A percentile compares a stretch with the other conserved stretches of the same genome.
phyloP scores from a whole-genome alignment of 2,797 vertebrate species.

The Halcyon leucocephala region DNA sequence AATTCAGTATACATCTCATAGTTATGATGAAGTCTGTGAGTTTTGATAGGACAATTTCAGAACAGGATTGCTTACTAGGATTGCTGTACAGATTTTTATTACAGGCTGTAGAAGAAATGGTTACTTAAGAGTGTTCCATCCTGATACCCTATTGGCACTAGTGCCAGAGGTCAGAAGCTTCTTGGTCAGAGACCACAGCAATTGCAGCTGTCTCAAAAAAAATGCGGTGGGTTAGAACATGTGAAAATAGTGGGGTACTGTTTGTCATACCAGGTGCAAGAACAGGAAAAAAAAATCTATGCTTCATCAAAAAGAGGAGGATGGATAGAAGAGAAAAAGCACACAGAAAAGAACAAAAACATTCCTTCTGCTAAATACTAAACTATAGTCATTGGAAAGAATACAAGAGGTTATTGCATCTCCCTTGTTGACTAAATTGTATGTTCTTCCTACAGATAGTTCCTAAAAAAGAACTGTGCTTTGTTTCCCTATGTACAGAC shows the following conservation, averaged over 20 bases:
- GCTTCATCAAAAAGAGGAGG: background rate
- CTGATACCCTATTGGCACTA: background rate
- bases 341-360: constrained; percentile 34
- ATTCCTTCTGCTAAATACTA: constrained; percentile 59
- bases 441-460: constrained; percentile 80
- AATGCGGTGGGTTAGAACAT: background rate
- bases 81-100: background rate
- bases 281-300: constrained; percentile 17
- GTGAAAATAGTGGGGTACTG: constrained; percentile 59
- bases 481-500: constrained; percentile 59
- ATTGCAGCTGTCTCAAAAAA: constrained; percentile 52
- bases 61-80: background rate
- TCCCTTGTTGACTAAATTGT: constrained; percentile 73
- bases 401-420: constrained; percentile 70
- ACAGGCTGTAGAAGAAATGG: background rate
- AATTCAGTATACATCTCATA: background rate
- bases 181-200: constrained; percentile 23
- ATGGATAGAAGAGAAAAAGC: constrained; percentile 25
- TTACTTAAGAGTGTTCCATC: background rate
- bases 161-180: constrained; percentile 40
- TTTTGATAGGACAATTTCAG: background rate
- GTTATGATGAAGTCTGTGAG: background rate
- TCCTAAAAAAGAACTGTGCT: constrained; percentile 75
- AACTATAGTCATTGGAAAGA: constrained; percentile 62
- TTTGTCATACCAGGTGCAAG: constrained; percentile 71